Base-by-base conservation (phyloP, 1,140 invertebrate genomes). In the Megathymus violae region DNA sequence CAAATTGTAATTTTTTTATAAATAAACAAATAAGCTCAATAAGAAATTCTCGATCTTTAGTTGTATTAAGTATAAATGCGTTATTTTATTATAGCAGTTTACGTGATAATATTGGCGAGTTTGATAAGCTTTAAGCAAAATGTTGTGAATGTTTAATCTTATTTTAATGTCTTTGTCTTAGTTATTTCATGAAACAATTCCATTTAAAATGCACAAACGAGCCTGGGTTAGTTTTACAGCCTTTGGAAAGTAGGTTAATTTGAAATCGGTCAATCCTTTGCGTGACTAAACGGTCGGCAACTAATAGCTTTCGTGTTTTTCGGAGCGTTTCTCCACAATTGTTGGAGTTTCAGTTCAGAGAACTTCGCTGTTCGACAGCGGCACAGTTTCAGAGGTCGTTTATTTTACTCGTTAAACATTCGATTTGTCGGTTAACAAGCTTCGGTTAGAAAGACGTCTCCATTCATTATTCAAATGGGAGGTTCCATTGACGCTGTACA, bases 401-500 rank as follows among this genome's bases (percentile, higher is more conserved):
- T 60, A 46, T 62, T 27, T 54, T 47, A 64, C 72, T 69, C 44
- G 67, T 38, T 62, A 61, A 22, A 48, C 52, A 67, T 76, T 68
- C 71, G 73, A 74, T 76, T 66, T 76, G 70, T 76, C 52, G 63
- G 72, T 65, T 72, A 70, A 62, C 71, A 72, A 70, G 74, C 74
- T 80, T 70, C 61, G n/a, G 62, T 62, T 60, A 44, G 67, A 67
- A 74, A 71, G 71, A 68, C 79, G 74, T 78, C 78, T 71, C 67
- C 66, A 72, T 80, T 79, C 78, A 87, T 88, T 88, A 89, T 85
- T 78, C 76, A 85, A 86, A 87, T 87, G 66, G 72, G 59, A 85
- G 79, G 74, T 71, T 80, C 68, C 47, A 65, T 27, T 52, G 69
- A 75, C 75, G 52, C 50, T 48, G 68, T 75, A 71, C 75, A 67